These are phyloP conservation scores for Lycaon pictus DNA, from an alignment of 2,113 vertebrate genomes.

Conservation along the genomic window DNA sequence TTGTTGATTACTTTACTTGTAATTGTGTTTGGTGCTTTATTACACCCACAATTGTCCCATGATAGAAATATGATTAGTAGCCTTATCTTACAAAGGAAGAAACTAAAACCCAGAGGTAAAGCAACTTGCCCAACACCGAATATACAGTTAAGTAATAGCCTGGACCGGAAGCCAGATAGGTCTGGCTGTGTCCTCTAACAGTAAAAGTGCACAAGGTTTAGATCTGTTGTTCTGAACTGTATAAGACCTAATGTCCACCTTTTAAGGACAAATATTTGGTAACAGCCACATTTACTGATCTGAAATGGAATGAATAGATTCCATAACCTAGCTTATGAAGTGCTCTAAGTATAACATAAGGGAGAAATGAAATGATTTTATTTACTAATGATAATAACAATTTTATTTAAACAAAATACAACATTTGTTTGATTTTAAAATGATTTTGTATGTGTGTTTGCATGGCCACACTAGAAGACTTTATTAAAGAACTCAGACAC, in stretches of 20 bases:
- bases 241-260: not conserved
- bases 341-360: not conserved
- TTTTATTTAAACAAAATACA: not conserved
- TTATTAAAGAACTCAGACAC: not conserved
- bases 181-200: not conserved
- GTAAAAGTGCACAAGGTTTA: not conserved
- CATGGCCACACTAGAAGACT: not conserved
- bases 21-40: not conserved
- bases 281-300: not conserved
- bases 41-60: not conserved
- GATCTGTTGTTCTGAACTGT: not conserved
- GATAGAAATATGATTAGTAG: not conserved
- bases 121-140: not conserved
- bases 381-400: not conserved
- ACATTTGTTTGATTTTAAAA: not conserved
- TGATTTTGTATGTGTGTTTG: not conserved
- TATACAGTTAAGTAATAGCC: not conserved
- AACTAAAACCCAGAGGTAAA: not conserved
- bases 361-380: not conserved
- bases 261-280: not conserved
- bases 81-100: not conserved
- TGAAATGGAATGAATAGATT: not conserved
- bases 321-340: not conserved
- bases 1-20: not conserved
- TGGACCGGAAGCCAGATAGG: not conserved